A percentile compares a stretch with the other conserved stretches of the same genome.
These are phyloP conservation scores for Erannis defoliaria DNA, from an alignment of 2,888 invertebrate species.

Conservation along the genomic window DNA sequence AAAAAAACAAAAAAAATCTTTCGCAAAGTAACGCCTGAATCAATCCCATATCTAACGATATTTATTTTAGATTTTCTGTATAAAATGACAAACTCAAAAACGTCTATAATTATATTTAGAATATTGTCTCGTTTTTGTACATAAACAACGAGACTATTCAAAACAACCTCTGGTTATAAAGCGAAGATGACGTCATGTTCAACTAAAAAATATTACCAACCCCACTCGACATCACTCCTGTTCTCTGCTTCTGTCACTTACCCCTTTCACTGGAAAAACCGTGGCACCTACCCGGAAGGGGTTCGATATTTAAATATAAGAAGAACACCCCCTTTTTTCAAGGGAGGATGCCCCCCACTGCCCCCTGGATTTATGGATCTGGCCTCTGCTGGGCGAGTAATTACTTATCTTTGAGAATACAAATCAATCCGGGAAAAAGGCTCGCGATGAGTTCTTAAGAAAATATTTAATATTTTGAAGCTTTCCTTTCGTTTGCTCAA, in stretches of 20 bases:
- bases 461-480: slow-evolving; percentile 49
- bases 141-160: no score
- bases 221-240: slow-evolving; percentile 53
- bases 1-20: no score
- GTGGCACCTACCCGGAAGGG: slow-evolving; percentile 87
- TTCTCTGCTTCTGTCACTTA: slow-evolving; percentile 85
- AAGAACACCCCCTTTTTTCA: slow-evolving; percentile 85
- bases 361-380: slow-evolving; percentile 84
- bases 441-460: slow-evolving; percentile 48
- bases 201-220: not conserved
- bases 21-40: no score
- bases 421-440: slow-evolving; percentile 80
- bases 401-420: slow-evolving; percentile 86
- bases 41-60: no score
- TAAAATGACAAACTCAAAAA: no score
- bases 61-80: no score
- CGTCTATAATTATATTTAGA: no score
- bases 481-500: slow-evolving; percentile 33
- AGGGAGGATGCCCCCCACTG: slow-evolving; percentile 67
- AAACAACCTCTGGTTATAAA: no score
- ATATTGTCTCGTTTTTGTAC: no score
- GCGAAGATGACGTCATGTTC: not conserved
- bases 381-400: slow-evolving; percentile 79
- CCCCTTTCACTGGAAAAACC: slow-evolving; percentile 87
- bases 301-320: slow-evolving; percentile 87